These are phyloP conservation scores for Habropoda laboriosa DNA, from an alignment of 1,140 invertebrate species.

Conservation along the genomic window DNA sequence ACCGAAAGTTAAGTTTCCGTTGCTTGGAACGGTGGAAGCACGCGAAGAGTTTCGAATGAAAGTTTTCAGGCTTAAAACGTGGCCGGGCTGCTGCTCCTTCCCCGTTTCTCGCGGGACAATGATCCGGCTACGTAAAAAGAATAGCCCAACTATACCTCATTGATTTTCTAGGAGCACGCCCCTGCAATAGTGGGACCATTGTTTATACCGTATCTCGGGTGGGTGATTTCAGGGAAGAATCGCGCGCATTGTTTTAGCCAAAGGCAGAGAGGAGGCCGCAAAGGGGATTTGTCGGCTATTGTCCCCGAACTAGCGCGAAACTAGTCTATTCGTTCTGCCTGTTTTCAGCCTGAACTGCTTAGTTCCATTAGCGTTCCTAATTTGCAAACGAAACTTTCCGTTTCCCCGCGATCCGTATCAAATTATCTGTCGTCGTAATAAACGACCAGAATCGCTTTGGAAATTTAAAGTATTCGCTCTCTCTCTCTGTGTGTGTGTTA, in stretches of 20 bases:
- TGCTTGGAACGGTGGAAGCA: not conserved
- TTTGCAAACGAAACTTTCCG: slow-evolving; percentile 23
- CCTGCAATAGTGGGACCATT: slow-evolving; percentile 45
- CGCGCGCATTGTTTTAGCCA: slow-evolving; percentile 63
- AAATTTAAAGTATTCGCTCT: slow-evolving; percentile 7
- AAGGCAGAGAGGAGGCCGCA: slow-evolving; percentile 48
- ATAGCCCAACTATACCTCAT: slow-evolving; percentile 49
- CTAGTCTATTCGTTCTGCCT: slow-evolving; percentile 48
- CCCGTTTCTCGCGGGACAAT: slow-evolving; percentile 40
- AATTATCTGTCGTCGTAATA: slow-evolving; percentile 33
- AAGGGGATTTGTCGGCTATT: slow-evolving; percentile 65
- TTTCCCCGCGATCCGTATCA: slow-evolving; percentile 12
- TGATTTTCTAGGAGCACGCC: slow-evolving; percentile 58
- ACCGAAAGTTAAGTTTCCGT: not conserved
- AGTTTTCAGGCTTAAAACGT: slow-evolving; percentile 14
- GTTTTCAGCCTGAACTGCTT: slow-evolving; percentile 59
- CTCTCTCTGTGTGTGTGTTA: no score
- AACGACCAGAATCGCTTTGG: slow-evolving; percentile 1
- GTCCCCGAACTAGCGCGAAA: slow-evolving; percentile 59
- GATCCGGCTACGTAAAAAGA: slow-evolving; percentile 50
- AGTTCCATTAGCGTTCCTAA: slow-evolving; percentile 56
- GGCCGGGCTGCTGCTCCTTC: not conserved
- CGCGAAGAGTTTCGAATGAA: slow-evolving; percentile 6
- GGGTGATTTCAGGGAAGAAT: slow-evolving; percentile 65
- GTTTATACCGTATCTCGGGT: slow-evolving; percentile 55